Percentiles rank a stretch among this genome's conserved stretches.
Evolutionary conservation across 1,140 invertebrate species (phyloP).

Genomic region (Hycleus phaleratus): DNA sequence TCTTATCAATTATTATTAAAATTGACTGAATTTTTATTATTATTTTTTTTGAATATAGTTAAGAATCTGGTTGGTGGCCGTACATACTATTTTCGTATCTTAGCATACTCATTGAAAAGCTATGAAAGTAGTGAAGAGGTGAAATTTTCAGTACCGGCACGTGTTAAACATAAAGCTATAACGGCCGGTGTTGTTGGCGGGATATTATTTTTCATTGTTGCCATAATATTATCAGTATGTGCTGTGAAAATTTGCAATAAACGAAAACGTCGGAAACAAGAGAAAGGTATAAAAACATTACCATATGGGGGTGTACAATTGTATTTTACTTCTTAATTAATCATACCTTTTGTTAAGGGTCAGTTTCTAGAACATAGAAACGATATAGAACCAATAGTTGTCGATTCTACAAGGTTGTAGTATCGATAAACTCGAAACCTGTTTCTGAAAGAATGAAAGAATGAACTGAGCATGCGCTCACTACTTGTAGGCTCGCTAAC

Average conservation of each 20-base stretch:
- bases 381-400: too few species aligned
- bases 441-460: too few species aligned
- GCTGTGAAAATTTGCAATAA: slow-evolving; percentile 97
- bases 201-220: slow-evolving; percentile 92
- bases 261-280: slow-evolving; percentile 89
- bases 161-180: slow-evolving; percentile 87
- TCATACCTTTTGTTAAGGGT: too few species aligned
- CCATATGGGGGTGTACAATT: too few species aligned
- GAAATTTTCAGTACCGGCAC: slow-evolving; percentile 76
- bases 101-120: slow-evolving; percentile 75
- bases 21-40: neutral
- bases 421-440: too few species aligned
- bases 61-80: slow-evolving; percentile 84
- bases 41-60: slow-evolving; percentile 48
- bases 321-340: too few species aligned
- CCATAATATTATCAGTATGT: slow-evolving; percentile 91
- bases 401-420: too few species aligned
- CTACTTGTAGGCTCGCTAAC: too few species aligned
- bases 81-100: slow-evolving; percentile 83
- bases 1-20: neutral
- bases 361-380: too few species aligned
- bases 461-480: too few species aligned
- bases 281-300: slow-evolving; percentile 67
- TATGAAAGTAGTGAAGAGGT: slow-evolving; percentile 78
- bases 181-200: slow-evolving; percentile 89